phyloP scores from a whole-genome alignment of 2,113 vertebrate species.

The Xiphophorus couchianus region DNA sequence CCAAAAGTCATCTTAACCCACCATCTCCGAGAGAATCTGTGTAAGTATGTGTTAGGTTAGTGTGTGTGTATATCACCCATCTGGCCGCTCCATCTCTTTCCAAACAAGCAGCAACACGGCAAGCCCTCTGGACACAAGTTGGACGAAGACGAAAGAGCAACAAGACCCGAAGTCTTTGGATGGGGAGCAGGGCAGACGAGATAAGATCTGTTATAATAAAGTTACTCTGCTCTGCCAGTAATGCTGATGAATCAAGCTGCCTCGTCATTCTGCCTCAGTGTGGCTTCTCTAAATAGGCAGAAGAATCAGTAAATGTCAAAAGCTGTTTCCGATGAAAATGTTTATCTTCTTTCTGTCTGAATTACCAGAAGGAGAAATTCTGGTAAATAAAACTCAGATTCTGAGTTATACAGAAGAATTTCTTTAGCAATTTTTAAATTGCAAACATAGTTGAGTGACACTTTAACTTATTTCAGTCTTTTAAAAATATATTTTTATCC shows the following conservation, averaged over 20 bases:
- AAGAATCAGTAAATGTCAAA: background rate
- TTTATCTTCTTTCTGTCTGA: background rate
- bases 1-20: conserved; percentile 33
- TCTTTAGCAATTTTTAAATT: background rate
- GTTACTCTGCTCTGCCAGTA: conserved; percentile 65
- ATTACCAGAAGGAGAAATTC: background rate
- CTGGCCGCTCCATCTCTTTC: conserved; percentile 53
- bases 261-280: conserved; percentile 40
- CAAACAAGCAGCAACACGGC: conserved; percentile 48
- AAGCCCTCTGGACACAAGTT: conserved; percentile 61
- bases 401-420: background rate
- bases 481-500: background rate
- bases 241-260: conserved; percentile 66
- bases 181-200: conserved; percentile 48
- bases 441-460: background rate
- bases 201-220: conserved; percentile 74
- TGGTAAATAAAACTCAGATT: background rate
- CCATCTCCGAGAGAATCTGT: conserved; percentile 52
- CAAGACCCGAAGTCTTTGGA: conserved; percentile 52
- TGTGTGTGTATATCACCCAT: conserved; percentile 41
- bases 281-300: conserved; percentile 5
- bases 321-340: no score
- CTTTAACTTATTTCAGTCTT: background rate
- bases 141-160: conserved; percentile 60
- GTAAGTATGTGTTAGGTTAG: background rate